Percentiles rank a stretch among this genome's conserved stretches.
Conservation (phyloP, 1,140 invertebrate genomes). For the Caerostris darwini region DNA sequence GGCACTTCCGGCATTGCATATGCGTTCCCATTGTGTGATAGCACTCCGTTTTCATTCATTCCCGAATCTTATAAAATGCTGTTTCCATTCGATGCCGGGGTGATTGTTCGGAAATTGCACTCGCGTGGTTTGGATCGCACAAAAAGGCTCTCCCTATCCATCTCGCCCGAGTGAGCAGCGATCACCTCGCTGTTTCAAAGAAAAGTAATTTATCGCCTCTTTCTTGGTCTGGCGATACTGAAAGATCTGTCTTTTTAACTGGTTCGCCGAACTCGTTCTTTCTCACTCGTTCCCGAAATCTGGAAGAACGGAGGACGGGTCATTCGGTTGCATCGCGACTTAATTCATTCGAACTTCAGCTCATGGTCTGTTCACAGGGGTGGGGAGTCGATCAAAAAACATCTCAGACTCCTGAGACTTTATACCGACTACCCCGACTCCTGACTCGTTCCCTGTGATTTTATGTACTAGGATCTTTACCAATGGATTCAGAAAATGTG, state of each 20-base stretch:
- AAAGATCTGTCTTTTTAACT: background rate
- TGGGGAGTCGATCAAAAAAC: too few relatives aligned
- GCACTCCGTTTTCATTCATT: background rate
- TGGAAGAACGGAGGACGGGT: background rate
- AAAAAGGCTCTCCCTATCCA: background rate
- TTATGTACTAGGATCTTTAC: too few relatives aligned
- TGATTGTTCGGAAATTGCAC: slow-evolving; percentile 7
- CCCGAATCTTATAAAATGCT: background rate
- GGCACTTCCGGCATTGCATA: background rate
- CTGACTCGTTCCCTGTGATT: too few relatives aligned
- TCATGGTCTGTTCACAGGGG: too few relatives aligned
- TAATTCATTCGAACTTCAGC: too few relatives aligned
- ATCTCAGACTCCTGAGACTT: too few relatives aligned
- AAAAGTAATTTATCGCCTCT: background rate
- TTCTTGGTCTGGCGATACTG: slow-evolving; percentile 1
- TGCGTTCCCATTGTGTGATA: background rate
- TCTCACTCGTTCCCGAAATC: background rate
- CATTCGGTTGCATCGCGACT: background rate
- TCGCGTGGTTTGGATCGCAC: background rate
- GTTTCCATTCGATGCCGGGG: background rate
- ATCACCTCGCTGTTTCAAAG: background rate
- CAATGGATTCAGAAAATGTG: too few relatives aligned
- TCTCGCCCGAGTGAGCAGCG: background rate
- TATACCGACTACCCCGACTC: too few relatives aligned
- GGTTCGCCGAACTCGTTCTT: background rate